These are phyloP conservation scores for Temnothorax longispinosus DNA, from an alignment of 1,140 invertebrate genomes.

Conservation along the genomic window DNA sequence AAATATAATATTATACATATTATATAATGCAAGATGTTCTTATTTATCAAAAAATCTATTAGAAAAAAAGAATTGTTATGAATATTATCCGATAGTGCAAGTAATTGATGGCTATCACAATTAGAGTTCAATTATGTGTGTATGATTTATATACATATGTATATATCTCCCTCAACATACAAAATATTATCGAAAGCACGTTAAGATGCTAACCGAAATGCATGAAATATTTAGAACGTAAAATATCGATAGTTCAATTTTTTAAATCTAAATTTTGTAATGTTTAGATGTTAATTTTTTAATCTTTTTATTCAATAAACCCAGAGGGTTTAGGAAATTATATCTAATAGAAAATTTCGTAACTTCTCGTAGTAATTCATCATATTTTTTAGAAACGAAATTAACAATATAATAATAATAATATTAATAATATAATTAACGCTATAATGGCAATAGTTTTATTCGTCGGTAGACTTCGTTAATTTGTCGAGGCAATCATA, in stretches of 20 bases:
- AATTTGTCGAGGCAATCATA: conserved; percentile 81
- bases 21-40: background rate
- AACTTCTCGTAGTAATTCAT: conserved; percentile 16
- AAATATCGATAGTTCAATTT: background rate
- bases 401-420: background rate
- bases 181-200: conserved; percentile 3
- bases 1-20: background rate
- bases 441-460: conserved; percentile 21
- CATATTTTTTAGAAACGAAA: background rate
- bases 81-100: conserved; percentile 41
- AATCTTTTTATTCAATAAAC: conserved; percentile 4
- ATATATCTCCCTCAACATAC: background rate
- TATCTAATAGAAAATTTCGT: background rate
- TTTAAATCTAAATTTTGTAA: conserved; percentile 5
- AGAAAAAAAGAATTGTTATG: background rate
- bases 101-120: conserved; percentile 67
- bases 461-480: conserved; percentile 76
- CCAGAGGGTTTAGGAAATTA: background rate
- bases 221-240: background rate
- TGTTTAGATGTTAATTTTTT: background rate
- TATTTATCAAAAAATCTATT: background rate
- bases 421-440: conserved; percentile 1
- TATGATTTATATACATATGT: background rate
- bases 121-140: conserved; percentile 1
- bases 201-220: background rate